Conservation (phyloP, 2,113 vertebrate species). For the Haliaeetus leucogaster region DNA sequence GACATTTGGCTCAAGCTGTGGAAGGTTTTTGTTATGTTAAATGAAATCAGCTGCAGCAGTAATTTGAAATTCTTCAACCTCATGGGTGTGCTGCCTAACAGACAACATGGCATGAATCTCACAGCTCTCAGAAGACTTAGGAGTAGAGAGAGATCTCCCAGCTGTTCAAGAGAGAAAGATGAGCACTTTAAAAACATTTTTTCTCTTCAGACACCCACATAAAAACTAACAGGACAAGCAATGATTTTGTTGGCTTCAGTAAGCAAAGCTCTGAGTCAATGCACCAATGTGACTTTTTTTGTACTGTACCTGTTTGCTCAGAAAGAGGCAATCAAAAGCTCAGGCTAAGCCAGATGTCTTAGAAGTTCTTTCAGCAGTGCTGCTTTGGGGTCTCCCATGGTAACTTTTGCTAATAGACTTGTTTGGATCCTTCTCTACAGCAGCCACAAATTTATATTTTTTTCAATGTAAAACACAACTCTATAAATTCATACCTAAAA, state of each 20-base stretch:
- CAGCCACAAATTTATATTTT: neutral
- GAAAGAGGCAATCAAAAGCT: neutral
- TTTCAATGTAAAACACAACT: neutral
- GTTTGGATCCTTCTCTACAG: neutral
- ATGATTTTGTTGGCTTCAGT: neutral
- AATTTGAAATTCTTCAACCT: slow-evolving; percentile 11
- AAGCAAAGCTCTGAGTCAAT: neutral
- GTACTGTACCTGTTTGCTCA: neutral
- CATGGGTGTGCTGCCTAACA: slow-evolving; percentile 36
- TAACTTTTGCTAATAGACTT: neutral
- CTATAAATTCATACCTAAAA: neutral
- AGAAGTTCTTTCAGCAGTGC: neutral
- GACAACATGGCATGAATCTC: neutral
- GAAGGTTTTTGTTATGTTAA: slow-evolving; percentile 55
- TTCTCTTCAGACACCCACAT: neutral
- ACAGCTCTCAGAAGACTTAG: neutral
- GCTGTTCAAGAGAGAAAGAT: neutral
- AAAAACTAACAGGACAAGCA: neutral
- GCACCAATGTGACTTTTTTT: neutral
- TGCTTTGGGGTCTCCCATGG: neutral
- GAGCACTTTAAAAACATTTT: neutral
- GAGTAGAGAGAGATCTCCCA: neutral
- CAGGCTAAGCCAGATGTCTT: neutral
- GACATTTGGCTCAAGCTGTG: slow-evolving; percentile 19
- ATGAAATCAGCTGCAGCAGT: slow-evolving; percentile 48